Base-by-base conservation (phyloP, 2,797 vertebrate genomes). In the Periparus ater region DNA sequence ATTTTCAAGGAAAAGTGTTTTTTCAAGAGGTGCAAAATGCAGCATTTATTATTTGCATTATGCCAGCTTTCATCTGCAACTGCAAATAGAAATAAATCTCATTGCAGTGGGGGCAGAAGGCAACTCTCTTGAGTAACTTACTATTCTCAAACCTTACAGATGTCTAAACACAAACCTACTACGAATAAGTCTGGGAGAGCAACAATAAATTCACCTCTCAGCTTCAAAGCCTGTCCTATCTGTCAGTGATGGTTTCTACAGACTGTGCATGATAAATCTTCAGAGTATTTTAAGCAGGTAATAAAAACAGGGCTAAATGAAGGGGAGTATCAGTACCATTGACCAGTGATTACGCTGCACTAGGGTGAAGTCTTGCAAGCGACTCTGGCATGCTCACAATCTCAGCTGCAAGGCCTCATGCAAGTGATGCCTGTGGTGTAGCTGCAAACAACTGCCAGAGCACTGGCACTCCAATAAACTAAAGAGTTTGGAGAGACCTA, bases 11-110 rank as follows among this genome's bases (percentile, higher is more conserved):
- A 80, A 88, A 90, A 75, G 79, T 66, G 76, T 32, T 89, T 79
- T 67, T 92, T 62, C 66, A 86, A 92, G 81, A 92, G 70, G 70
- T 2, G 3, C 8, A 95, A 91, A 96, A 86, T 29, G 60, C 32
- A 65, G 18, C 40, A 93, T 63, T 92, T 91, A 73, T 88, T 73
- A 94, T 91, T 81, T 94, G 74, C 70, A 76, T 76, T 58, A 81
- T 25, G 30, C 34, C 47, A 86, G 42, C 42, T 74, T 87, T 70
- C 68, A 92, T 25, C 36, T 54, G 40, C 29, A 88, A 71, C 51
- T 84, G 77, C 65, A 89, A 89, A 55, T 8, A 90, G 60, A 45
- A 93, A 29, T 51, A 81, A 68, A 53, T 44, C 60, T 85, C 79
- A 47, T 18, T 86, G 73, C 70, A 81, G 61, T 4, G 73, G 30